Evolutionary conservation across 1,140 invertebrate species (phyloP), one percentile per base, ranked within the genome.

Genomic region (Popillia japonica): DNA sequence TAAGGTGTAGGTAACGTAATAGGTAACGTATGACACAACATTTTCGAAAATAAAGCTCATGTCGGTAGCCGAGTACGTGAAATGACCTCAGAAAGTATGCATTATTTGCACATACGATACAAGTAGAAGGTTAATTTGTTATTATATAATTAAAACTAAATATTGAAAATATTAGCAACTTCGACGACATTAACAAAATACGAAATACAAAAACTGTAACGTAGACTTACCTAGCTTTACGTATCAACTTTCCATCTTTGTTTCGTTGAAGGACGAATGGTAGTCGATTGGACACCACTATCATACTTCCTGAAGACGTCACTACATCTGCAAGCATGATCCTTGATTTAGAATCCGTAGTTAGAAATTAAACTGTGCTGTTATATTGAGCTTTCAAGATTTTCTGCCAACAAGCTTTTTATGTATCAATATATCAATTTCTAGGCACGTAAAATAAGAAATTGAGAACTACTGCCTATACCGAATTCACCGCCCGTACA

Each of bases 221-320:
- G 14, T 64, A 68, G 11, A 88, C 89, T 89, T 87, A 96, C 95
- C 95, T 96, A 82, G 94, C 92, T 85, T 94, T 94, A 77, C 95
- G 90, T 79, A 93, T 91, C 82, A 95, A 89, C 79, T 91, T 89
- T 61, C 92, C 93, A 74, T 92, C 92, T 80, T 89, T 87, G 87
- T 95, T 92, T 83, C 92, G 90, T 83, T 92, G 92, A 41, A 97
- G 88, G 79, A 96, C 93, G 87, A 97, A 96, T 7, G 96, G 96
- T 83, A 97, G 88, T 82, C 96, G 90, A 89, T 96, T 97, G 80
- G 95, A 96, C 72, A 97, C 94, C 78, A 97, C 95, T 83, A 97
- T 96, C 90, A 97, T 92, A 82, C 91, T 94, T 82, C 92, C 92
- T 86, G 87, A 87, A 44, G 89, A 89, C 23, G 87, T 84, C 78